Conservation (phyloP, 1,140 invertebrate species). For the Maniola jurtina region DNA sequence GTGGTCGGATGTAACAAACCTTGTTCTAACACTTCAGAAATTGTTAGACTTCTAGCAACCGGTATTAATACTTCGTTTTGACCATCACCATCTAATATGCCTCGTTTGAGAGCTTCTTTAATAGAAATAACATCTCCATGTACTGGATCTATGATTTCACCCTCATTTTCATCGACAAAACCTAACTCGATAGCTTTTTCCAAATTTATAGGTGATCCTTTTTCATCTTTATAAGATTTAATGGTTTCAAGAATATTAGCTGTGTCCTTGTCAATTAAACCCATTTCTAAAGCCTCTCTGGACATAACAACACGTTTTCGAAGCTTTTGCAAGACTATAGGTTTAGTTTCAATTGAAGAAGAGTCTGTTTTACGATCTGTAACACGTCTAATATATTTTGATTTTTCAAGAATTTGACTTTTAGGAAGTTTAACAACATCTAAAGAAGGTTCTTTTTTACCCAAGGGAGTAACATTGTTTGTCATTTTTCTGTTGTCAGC, state of each 20-base stretch:
- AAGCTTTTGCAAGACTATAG: conserved; percentile 88
- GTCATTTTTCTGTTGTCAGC: conserved; percentile 58
- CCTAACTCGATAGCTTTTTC: conserved; percentile 88
- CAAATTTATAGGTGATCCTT: conserved; percentile 83
- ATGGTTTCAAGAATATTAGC: conserved; percentile 82
- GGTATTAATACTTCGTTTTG: conserved; percentile 90
- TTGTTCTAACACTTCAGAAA: conserved; percentile 90
- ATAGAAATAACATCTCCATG: conserved; percentile 89
- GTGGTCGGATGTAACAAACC: conserved; percentile 89
- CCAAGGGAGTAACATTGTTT: conserved; percentile 37
- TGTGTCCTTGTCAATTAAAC: conserved; percentile 87
- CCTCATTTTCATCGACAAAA: conserved; percentile 86
- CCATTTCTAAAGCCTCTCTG: conserved; percentile 85
- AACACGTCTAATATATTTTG: conserved; percentile 83
- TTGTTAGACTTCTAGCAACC: conserved; percentile 87
- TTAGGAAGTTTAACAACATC: conserved; percentile 65
- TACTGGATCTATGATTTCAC: conserved; percentile 90
- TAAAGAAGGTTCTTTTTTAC: conserved; percentile 58
- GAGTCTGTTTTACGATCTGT: conserved; percentile 73
- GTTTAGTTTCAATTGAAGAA: conserved; percentile 83
- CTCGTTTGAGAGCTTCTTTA: conserved; percentile 90
- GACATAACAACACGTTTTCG: conserved; percentile 85
- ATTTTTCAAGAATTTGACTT: conserved; percentile 81
- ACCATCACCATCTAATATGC: conserved; percentile 88
- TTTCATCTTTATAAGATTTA: conserved; percentile 77